A percentile compares a stretch with the other conserved stretches of the same genome.
These are phyloP conservation scores for Drosophila eugracilis DNA, from an alignment of 1,140 invertebrate species.

Conservation along the genomic window DNA sequence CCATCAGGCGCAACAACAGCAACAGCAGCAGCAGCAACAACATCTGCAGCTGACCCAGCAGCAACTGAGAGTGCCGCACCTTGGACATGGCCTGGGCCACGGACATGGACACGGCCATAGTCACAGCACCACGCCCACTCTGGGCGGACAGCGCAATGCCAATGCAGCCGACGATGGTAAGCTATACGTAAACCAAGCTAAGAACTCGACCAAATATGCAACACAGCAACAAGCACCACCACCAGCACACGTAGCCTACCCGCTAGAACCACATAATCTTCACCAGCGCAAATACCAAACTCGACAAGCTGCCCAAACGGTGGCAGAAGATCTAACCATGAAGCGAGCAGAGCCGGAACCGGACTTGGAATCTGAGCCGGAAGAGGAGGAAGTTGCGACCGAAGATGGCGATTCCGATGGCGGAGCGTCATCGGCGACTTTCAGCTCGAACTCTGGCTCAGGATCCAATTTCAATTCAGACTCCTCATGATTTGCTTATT, in stretches of 20 bases:
- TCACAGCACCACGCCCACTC: conserved; percentile 66
- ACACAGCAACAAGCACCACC: conserved; percentile 32
- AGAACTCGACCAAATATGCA: conserved; percentile 7
- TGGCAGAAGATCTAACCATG: conserved; percentile 63
- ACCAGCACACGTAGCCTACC: conserved; percentile 53
- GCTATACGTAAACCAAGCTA: conserved; percentile 59
- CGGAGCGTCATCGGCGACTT: conserved; percentile 28
- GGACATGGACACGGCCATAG: conserved; percentile 28
- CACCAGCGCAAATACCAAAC: conserved; percentile 55
- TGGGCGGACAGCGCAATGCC: conserved; percentile 47
- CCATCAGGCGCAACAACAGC: conserved; percentile 36
- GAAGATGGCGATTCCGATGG: conserved; percentile 3
- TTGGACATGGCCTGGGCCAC: conserved; percentile 29
- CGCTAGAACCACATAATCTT: conserved; percentile 29
- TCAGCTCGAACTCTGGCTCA: conserved; percentile 30
- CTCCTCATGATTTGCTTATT: conserved; percentile 16
- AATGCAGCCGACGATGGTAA: conserved; percentile 74
- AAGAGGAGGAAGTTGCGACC: background rate
- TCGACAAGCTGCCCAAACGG: conserved; percentile 49
- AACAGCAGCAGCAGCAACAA: conserved; percentile 13
- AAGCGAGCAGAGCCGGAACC: conserved; percentile 27
- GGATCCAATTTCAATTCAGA: conserved; percentile 17
- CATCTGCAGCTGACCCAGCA: conserved; percentile 22
- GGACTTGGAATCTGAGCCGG: conserved; percentile 2
- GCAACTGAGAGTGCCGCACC: conserved; percentile 49